Conservation (phyloP, 2,113 vertebrate genomes). For the Phalacrocorax brasilianus region DNA sequence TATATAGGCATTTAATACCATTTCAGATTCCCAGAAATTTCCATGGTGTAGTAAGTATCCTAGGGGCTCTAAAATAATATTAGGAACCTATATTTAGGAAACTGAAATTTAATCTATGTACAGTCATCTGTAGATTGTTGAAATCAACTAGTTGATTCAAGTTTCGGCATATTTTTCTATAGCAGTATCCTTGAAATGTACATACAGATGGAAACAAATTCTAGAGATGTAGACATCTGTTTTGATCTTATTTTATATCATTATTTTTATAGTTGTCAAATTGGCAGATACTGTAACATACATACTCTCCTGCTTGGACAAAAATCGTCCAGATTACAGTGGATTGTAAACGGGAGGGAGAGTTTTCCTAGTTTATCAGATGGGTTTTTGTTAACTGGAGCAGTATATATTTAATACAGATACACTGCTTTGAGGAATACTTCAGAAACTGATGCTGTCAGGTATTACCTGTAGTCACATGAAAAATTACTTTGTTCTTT, state of each 20-base stretch:
- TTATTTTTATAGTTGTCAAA: neutral
- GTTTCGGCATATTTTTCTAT: neutral
- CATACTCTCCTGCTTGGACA: neutral
- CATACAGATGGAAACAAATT: neutral
- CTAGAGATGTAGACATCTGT: neutral
- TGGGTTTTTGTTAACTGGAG: neutral
- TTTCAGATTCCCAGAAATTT: neutral
- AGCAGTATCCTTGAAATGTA: fast-evolving
- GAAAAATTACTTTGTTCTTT: neutral
- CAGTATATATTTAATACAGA: neutral
- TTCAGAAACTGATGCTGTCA: neutral
- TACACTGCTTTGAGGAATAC: neutral
- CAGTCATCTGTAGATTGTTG: neutral
- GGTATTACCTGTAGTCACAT: neutral
- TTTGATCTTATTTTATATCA: neutral
- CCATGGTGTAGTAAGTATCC: neutral
- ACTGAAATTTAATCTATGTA: neutral
- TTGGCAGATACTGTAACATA: neutral
- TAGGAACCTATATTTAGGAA: neutral
- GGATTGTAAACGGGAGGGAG: neutral
- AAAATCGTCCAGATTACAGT: neutral
- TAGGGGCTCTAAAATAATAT: neutral
- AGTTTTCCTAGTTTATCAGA: neutral
- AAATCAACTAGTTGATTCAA: neutral
- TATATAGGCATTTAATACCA: neutral